Evolutionary conservation across 2,888 invertebrate species (phyloP).

Genomic region (Callimorpha dominula): DNA sequence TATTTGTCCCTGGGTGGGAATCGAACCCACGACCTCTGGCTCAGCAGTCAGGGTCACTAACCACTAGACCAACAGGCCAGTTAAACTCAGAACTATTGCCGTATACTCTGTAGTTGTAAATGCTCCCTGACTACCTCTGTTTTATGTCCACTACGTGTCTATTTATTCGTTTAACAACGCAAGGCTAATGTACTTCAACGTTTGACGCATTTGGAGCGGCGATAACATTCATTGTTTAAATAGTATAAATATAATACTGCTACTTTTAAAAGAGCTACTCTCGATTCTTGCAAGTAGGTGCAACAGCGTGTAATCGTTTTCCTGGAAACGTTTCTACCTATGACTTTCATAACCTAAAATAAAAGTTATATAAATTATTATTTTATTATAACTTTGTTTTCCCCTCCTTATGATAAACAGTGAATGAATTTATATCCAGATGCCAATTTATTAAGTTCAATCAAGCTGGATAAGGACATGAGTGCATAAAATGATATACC

Average conservation of each 20-base stretch:
- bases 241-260: slow-evolving; percentile 3
- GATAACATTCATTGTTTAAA: slow-evolving; percentile 22
- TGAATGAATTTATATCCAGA: background rate
- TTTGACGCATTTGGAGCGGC: slow-evolving; percentile 19
- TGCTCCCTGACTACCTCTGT: slow-evolving; percentile 21
- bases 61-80: too few relatives aligned
- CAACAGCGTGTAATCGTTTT: too few relatives aligned
- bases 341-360: too few relatives aligned
- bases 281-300: background rate
- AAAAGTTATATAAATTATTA: background rate
- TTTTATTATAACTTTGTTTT: background rate
- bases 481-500: background rate
- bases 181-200: slow-evolving; percentile 24
- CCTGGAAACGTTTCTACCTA: too few relatives aligned
- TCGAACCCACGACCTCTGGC: too few relatives aligned
- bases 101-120: slow-evolving; percentile 8
- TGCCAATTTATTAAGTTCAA: background rate
- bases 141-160: slow-evolving; percentile 9
- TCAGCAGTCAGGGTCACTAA: too few relatives aligned
- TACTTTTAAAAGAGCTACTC: background rate
- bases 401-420: background rate
- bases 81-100: background rate
- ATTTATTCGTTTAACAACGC: slow-evolving; percentile 19
- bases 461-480: background rate
- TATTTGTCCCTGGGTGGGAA: too few relatives aligned